These are phyloP conservation scores for Acrobasis consociella DNA, from an alignment of 2,888 invertebrate species.

Conservation along the genomic window DNA sequence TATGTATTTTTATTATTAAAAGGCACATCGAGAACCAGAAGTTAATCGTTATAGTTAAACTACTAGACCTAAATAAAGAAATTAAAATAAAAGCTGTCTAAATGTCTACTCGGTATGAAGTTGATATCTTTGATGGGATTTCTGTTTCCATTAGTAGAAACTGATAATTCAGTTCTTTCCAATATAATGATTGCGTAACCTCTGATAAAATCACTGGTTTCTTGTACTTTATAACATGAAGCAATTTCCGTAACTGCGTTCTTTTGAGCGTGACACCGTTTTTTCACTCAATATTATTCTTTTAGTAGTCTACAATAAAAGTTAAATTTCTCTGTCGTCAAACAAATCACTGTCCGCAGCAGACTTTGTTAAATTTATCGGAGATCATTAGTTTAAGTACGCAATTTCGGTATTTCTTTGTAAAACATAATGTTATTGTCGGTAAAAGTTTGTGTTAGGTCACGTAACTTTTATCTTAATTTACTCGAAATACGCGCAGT, in stretches of 20 bases:
- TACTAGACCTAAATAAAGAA: too few relatives aligned
- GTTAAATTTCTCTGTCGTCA: not conserved
- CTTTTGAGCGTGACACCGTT: conserved; percentile 60
- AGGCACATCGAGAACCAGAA: too few relatives aligned
- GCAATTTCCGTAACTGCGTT: conserved; percentile 46
- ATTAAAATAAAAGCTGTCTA: too few relatives aligned
- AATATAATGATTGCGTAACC: not conserved
- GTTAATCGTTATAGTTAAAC: too few relatives aligned
- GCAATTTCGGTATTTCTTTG: conserved; percentile 1
- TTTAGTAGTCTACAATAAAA: not conserved
- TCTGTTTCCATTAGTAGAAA: conserved; percentile 10
- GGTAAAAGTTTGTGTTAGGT: not conserved
- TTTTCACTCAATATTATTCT: conserved; percentile 37
- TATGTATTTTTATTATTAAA: too few relatives aligned
- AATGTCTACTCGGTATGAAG: too few relatives aligned
- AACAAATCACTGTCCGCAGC: not conserved
- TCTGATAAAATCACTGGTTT: not conserved
- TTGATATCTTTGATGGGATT: not conserved
- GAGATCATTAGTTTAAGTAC: not conserved
- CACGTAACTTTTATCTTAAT: not conserved
- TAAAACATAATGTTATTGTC: conserved; percentile 2
- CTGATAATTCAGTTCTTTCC: conserved; percentile 15
- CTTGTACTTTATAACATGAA: conserved; percentile 7
- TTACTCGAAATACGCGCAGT: not conserved
- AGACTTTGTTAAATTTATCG: conserved; percentile 1